Evolutionary conservation across 1,140 invertebrate species (phyloP).

Genomic region (Helicorthomorpha holstii): DNA sequence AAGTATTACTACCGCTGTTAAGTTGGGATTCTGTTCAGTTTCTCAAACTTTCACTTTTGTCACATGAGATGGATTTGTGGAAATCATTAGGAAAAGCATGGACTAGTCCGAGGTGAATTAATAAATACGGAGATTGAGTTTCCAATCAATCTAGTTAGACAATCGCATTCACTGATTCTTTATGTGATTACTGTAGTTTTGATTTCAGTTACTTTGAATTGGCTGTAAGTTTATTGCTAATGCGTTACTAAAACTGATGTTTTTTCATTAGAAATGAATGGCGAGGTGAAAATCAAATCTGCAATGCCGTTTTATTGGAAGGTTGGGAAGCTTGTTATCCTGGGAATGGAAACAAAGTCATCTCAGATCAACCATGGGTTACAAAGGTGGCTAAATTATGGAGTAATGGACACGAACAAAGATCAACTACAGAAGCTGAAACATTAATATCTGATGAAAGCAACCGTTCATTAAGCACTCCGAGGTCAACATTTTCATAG

Average conservation of each 20-base stretch:
- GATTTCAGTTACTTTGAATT: no score
- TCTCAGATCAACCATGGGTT: background rate
- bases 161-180: no score
- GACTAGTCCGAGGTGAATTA: background rate
- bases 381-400: background rate
- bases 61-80: background rate
- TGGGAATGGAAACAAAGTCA: background rate
- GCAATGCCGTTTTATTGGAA: background rate
- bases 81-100: background rate
- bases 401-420: background rate
- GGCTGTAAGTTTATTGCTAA: no score
- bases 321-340: slow-evolving; percentile 1
- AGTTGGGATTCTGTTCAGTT: background rate
- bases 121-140: no score
- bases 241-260: no score
- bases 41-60: background rate
- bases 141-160: no score
- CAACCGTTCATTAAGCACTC: background rate
- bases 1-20: background rate
- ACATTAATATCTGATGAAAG: background rate
- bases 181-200: no score
- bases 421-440: background rate
- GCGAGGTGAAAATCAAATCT: background rate
- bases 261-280: slow-evolving; percentile 1
- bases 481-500: background rate